A percentile compares a stretch with the other conserved stretches of the same genome.
phyloP scores from a whole-genome alignment of 53 echinoderm and acorn worm genomes.

The Patiria pectinifera region DNA sequence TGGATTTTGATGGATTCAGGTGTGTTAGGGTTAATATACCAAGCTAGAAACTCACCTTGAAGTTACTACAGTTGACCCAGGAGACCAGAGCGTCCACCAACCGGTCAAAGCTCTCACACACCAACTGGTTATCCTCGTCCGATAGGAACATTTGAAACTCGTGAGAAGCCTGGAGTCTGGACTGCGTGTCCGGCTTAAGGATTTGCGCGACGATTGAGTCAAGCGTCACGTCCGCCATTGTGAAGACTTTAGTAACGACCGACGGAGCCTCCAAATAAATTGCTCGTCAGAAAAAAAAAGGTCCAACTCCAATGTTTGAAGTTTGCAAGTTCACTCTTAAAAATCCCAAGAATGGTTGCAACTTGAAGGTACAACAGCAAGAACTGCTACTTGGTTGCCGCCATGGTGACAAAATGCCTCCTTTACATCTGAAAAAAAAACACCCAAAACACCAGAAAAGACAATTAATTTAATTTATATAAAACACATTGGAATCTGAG shows the following conservation, averaged over 20 bases:
- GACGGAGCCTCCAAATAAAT: background rate
- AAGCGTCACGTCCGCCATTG: slow-evolving; percentile 83
- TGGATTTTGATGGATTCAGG: too few species aligned
- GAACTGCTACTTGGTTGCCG: background rate
- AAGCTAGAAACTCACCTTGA: slow-evolving; percentile 76
- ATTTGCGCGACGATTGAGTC: slow-evolving; percentile 83
- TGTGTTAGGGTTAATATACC: too few species aligned
- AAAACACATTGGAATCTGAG: too few species aligned
- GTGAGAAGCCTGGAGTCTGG: slow-evolving; percentile 84
- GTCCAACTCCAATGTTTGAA: background rate
- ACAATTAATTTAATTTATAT: background rate
- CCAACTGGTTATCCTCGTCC: slow-evolving; percentile 69
- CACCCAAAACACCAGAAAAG: background rate
- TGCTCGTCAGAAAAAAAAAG: too few species aligned
- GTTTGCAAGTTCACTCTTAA: background rate
- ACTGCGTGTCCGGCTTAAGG: slow-evolving; percentile 78
- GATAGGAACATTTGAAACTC: slow-evolving; percentile 86
- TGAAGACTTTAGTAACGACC: background rate
- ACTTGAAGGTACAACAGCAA: background rate
- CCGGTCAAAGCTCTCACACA: slow-evolving; percentile 92
- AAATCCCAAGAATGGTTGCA: background rate
- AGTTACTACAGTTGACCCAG: slow-evolving; percentile 98
- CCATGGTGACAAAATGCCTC: background rate
- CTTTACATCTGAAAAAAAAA: slow-evolving; percentile 17
- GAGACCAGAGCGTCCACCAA: slow-evolving; percentile 82